phyloP scores from a whole-genome alignment of 1,140 invertebrate genomes.

The Odontomachus brunneus region DNA sequence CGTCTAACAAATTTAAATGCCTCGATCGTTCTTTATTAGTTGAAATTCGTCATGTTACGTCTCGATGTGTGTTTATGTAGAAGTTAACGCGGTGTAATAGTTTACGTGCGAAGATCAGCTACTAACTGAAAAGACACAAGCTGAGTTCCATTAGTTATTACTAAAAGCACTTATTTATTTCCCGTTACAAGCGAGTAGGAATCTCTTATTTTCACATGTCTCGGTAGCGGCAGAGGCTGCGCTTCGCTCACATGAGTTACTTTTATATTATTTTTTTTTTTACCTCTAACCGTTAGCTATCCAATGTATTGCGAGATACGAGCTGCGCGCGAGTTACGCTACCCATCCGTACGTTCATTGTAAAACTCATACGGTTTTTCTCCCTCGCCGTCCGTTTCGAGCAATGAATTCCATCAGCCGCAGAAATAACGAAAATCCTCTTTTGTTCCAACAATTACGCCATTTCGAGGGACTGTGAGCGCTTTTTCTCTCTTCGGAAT shows the following conservation, averaged over 20 bases:
- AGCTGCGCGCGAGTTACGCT: conserved; percentile 1
- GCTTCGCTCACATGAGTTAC: too few relatives aligned
- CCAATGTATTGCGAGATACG: neutral
- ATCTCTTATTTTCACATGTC: neutral
- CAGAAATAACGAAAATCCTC: conserved; percentile 21
- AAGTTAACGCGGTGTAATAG: too few relatives aligned
- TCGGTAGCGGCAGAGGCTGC: neutral
- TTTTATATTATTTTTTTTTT: neutral
- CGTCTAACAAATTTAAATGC: too few relatives aligned
- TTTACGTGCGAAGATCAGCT: too few relatives aligned
- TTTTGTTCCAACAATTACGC: conserved; percentile 40
- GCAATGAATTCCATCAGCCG: conserved; percentile 33
- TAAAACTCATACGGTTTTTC: conserved; percentile 29
- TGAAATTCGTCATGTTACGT: too few relatives aligned
- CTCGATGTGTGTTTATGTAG: too few relatives aligned
- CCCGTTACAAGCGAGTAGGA: too few relatives aligned
- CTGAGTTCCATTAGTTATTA: too few relatives aligned
- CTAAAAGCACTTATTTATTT: too few relatives aligned
- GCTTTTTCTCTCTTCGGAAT: neutral
- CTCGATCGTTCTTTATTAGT: too few relatives aligned
- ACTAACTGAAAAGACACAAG: too few relatives aligned
- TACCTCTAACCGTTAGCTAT: conserved; percentile 16
- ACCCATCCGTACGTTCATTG: conserved; percentile 6
- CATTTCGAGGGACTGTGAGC: neutral
- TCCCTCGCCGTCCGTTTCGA: conserved; percentile 12